phyloP scores from a whole-genome alignment of 2,113 vertebrate genomes.

The Alethe castanea region DNA sequence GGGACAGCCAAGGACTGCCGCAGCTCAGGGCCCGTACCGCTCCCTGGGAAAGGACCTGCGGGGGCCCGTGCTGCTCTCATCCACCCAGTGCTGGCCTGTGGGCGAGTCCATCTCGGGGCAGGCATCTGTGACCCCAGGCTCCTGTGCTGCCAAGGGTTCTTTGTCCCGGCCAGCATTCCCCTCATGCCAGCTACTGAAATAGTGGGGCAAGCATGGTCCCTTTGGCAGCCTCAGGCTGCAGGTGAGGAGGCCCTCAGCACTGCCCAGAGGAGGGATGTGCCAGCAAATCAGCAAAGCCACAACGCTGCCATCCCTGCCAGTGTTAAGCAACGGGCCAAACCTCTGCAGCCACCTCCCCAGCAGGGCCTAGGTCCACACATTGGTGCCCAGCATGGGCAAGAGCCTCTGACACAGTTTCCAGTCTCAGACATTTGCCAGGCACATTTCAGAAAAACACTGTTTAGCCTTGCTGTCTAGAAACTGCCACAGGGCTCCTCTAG shows the following conservation, averaged over 20 bases:
- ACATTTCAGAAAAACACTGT: neutral
- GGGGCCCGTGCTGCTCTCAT: neutral
- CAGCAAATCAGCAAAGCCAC: neutral
- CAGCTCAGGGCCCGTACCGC: neutral
- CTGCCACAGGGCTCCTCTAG: neutral
- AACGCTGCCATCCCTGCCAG: neutral
- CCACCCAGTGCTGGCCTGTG: accelerated
- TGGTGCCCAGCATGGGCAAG: neutral
- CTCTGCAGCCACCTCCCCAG: neutral
- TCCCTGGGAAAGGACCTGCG: neutral
- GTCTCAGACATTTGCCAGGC: neutral
- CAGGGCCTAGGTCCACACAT: neutral
- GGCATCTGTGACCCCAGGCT: neutral
- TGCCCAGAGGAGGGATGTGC: neutral
- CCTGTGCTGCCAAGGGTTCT: neutral
- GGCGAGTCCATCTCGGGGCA: neutral
- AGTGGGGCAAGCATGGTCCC: accelerated
- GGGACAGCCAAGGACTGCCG: slow-evolving; percentile 53
- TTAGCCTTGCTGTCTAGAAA: neutral
- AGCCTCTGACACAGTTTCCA: neutral
- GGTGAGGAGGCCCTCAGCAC: neutral
- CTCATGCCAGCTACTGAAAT: neutral
- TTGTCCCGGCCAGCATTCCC: neutral
- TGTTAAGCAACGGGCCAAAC: accelerated
- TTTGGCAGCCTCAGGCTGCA: neutral